Evolutionary conservation across 2,888 invertebrate genomes (phyloP).

Genomic region (Leptogaster cylindrica): DNA sequence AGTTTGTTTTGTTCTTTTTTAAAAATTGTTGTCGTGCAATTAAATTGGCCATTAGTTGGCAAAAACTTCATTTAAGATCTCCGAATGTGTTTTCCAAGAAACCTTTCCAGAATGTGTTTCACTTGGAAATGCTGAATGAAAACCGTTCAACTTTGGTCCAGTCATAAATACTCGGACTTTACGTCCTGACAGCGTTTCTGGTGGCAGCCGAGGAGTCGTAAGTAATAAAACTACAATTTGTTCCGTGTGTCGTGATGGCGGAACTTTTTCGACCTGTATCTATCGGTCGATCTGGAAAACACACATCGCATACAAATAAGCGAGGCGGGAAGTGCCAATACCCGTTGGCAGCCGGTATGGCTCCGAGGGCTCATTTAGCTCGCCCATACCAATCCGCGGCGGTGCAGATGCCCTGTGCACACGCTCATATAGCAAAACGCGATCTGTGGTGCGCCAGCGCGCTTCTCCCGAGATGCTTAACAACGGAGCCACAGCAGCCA

Average conservation of each 20-base stretch:
- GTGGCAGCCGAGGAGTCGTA: slow-evolving; percentile 25
- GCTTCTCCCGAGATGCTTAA: slow-evolving; percentile 1
- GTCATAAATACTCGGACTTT: no score
- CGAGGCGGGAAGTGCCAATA: not conserved
- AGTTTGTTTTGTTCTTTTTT: no score
- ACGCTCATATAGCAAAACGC: not conserved
- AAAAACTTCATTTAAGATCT: no score
- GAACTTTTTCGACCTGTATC: slow-evolving; percentile 36
- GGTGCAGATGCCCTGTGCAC: not conserved
- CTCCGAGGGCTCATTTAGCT: slow-evolving; percentile 29
- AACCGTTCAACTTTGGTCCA: no score
- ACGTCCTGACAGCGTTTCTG: no score
- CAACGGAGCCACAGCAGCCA: not conserved
- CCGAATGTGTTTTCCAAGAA: no score
- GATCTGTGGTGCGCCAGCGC: slow-evolving; percentile 1
- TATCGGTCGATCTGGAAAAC: slow-evolving; percentile 7
- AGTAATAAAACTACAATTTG: slow-evolving; percentile 42
- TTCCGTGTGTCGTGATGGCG: slow-evolving; percentile 38
- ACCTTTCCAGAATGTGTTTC: no score
- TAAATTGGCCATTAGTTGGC: no score
- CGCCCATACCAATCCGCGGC: not conserved
- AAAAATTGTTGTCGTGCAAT: no score
- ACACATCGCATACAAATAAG: slow-evolving; percentile 18
- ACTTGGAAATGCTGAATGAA: no score
- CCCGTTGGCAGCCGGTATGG: slow-evolving; percentile 13